phyloP scores from a whole-genome alignment of 37 sponge, comb jelly and placozoan species.

The Beroe ovata region DNA sequence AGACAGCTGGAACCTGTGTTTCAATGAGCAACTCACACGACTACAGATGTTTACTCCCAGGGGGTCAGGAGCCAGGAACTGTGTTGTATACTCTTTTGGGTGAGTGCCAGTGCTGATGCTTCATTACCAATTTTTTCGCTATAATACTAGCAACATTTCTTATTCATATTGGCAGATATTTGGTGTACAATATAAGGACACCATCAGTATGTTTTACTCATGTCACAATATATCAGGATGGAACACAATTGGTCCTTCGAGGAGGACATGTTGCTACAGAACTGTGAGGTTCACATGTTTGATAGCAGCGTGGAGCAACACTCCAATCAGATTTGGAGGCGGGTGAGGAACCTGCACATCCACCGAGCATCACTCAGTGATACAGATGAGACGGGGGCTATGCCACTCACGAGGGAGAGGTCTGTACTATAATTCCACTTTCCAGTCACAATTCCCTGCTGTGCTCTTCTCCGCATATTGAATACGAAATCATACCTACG shows the following conservation, averaged over 20 bases:
- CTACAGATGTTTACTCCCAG: neutral
- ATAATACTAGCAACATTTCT: too few relatives aligned
- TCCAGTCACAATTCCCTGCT: too few relatives aligned
- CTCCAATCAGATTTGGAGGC: constrained; percentile 6
- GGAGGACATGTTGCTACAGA: constrained; percentile 54
- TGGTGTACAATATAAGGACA: too few relatives aligned
- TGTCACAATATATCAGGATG: neutral
- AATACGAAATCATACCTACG: too few relatives aligned
- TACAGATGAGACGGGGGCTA: neutral
- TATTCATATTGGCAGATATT: too few relatives aligned
- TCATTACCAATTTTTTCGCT: too few relatives aligned
- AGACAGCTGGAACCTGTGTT: constrained; percentile 57
- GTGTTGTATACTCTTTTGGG: constrained; percentile 61
- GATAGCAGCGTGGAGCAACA: neutral
- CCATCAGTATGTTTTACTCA: too few relatives aligned
- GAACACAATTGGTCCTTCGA: constrained; percentile 55
- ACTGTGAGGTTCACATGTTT: constrained; percentile 66
- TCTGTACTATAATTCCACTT: too few relatives aligned
- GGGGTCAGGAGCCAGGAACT: neutral
- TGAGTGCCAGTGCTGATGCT: too few relatives aligned
- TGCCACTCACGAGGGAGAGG: neutral
- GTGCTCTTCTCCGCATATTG: too few relatives aligned
- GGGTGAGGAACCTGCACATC: constrained; percentile 7
- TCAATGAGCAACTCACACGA: constrained; percentile 14
- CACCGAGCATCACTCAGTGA: constrained; percentile 31